Conservation (phyloP, 2,113 vertebrate genomes). For the Nyctibius bracteatus region DNA sequence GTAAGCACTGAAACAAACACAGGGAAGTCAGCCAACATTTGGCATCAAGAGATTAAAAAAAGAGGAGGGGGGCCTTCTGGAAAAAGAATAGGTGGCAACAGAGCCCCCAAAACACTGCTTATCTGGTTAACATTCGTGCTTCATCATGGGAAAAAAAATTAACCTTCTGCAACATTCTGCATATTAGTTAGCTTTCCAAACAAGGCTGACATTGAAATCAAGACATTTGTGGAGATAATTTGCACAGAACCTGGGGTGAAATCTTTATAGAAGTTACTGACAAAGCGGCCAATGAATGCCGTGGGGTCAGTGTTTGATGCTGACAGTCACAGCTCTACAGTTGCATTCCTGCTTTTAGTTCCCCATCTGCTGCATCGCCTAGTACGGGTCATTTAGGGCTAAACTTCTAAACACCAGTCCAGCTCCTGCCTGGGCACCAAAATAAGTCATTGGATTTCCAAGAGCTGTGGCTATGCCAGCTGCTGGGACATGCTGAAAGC, state of each 20-base stretch:
- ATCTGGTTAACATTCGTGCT: slow-evolving; percentile 56
- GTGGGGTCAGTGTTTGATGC: not conserved
- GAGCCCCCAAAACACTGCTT: slow-evolving; percentile 51
- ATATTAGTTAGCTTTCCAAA: slow-evolving; percentile 22
- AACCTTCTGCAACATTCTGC: slow-evolving; percentile 45
- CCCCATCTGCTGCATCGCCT: not conserved
- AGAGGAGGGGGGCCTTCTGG: not conserved
- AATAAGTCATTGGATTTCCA: not conserved
- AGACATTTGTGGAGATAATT: slow-evolving; percentile 8
- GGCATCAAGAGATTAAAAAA: slow-evolving; percentile 69
- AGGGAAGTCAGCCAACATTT: slow-evolving; percentile 66
- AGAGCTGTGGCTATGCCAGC: not conserved
- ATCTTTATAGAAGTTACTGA: not conserved
- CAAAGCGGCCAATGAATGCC: not conserved
- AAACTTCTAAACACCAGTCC: not conserved
- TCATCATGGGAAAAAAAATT: slow-evolving; percentile 29
- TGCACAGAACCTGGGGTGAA: not conserved
- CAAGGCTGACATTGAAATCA: slow-evolving; percentile 46
- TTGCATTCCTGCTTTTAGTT: not conserved
- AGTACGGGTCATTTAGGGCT: not conserved
- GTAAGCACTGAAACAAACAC: slow-evolving; percentile 70
- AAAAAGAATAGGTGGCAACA: slow-evolving; percentile 50
- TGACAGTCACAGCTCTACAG: not conserved
- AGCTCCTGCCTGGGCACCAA: not conserved
- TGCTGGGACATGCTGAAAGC: not conserved